Evolutionary conservation across 2,888 invertebrate genomes (phyloP).

Genomic region (Cylloceria caligata): DNA sequence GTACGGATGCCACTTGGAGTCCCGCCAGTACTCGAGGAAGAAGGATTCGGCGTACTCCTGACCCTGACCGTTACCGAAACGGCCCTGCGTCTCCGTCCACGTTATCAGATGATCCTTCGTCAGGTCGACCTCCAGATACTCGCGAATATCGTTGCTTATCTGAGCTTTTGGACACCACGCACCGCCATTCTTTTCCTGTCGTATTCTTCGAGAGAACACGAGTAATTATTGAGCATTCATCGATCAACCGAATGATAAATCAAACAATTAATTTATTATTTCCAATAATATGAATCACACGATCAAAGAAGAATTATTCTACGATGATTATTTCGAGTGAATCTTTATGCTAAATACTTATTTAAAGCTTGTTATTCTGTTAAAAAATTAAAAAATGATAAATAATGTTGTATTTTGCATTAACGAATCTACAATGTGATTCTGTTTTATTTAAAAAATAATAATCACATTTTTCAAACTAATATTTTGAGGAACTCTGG

Average conservation of each 20-base stretch:
- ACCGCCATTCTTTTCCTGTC: slow-evolving; percentile 94
- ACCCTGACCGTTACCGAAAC: slow-evolving; percentile 96
- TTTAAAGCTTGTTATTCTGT: no score
- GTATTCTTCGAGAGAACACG: slow-evolving; percentile 87
- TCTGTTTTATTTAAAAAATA: no score
- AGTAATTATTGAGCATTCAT: background rate
- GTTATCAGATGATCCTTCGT: slow-evolving; percentile 91
- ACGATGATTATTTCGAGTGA: no score
- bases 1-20: slow-evolving; percentile 91
- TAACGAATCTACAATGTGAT: no score
- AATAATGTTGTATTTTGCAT: no score
- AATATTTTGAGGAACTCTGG: no score
- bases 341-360: no score
- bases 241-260: background rate
- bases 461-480: no score
- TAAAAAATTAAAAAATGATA: no score
- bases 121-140: slow-evolving; percentile 94
- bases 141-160: slow-evolving; percentile 91
- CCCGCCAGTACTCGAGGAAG: slow-evolving; percentile 92
- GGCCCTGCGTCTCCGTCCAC: slow-evolving; percentile 94
- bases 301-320: no score
- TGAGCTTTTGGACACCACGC: slow-evolving; percentile 96
- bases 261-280: background rate
- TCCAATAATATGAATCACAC: no score
- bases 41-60: slow-evolving; percentile 95